Base-by-base conservation (phyloP, 2,888 invertebrate genomes). In the Cylloceria caligata region DNA sequence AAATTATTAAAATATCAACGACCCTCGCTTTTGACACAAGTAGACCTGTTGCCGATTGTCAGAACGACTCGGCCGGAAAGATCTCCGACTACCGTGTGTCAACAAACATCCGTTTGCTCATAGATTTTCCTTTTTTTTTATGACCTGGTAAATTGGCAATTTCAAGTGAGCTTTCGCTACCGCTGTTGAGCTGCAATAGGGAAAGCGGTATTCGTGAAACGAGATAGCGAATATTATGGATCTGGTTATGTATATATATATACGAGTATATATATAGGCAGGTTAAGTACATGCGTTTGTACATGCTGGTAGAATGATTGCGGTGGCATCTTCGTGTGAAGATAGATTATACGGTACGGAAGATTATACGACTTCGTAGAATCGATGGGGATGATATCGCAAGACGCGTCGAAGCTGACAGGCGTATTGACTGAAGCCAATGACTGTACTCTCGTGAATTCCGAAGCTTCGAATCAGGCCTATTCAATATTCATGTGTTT, bases 401-500 rank as follows among this genome's bases (percentile, higher is more conserved):
- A 60, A 36, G 16, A 36, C 16, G 19, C 34, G 60, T 60, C 34
- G 9, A 7, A 36, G 34, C 16, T 60, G 60, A 60, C 36, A 34
- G 16, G 34, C 60, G 30, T 60, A 34, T 60, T 60, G 60, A 60
- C 34, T 60, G 36, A 11, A 16, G 19, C 30, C 34, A 7, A 34
- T 16, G 36, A n/a, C n/a, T 16, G 24, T 27, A 36, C 16, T 60
- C 60, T n/a, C 34, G 60, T 16, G 60, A 34, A 60, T 64, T 64
- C 64, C 64, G 24, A 13, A n/a, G 36, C 42, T n/a, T 24, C n/a
- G 9, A 65, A 9, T 27, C 7, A 27, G 30, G 45, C 45, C 27
- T 42, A 27, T 65, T 45, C n/a, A 65, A 65, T 65, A 65, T 65
- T 65, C 65, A 65, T 65, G 65, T 24, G 42, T 27, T 21, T 39